Evolutionary conservation across 2,113 vertebrate species (phyloP).

Genomic region (Menidia beryllina): DNA sequence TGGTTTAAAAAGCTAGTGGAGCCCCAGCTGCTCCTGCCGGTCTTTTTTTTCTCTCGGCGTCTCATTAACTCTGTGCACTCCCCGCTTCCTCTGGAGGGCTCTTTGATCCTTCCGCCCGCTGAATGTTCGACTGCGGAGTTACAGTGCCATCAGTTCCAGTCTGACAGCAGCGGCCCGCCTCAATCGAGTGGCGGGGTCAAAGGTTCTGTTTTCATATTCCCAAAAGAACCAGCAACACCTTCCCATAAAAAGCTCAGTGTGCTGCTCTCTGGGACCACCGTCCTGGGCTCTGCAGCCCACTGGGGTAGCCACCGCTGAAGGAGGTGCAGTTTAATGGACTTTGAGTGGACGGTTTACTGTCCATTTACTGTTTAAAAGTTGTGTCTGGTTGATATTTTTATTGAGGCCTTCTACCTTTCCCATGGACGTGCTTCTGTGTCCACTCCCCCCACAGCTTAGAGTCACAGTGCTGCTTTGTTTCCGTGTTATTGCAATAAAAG

Average conservation of each 20-base stretch:
- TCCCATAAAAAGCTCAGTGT: background rate
- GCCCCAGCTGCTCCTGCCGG: constrained; percentile 61
- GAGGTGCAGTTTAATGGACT: no score
- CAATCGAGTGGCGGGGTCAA: constrained; percentile 30
- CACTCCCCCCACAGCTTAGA: no score
- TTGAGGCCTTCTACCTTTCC: no score
- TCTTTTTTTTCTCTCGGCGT: constrained; percentile 30
- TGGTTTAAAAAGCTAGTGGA: constrained; percentile 46
- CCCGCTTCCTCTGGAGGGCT: constrained; percentile 30
- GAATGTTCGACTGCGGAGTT: constrained; percentile 45
- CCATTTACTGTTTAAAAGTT: no score
- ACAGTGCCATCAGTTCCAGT: constrained; percentile 47
- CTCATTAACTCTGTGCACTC: constrained; percentile 5
- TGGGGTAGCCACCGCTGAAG: no score
- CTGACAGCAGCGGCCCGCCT: constrained; percentile 17
- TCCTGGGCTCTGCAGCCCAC: no score
- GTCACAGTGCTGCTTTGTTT: no score
- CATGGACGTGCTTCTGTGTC: no score
- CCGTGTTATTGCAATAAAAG: no score
- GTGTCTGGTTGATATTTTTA: no score
- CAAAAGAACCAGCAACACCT: constrained; percentile 13
- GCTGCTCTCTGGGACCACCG: no score
- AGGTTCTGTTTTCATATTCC: constrained; percentile 5
- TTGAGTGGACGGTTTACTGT: no score
- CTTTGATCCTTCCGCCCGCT: constrained; percentile 49